Conservation (phyloP, 2,888 invertebrate species). For the Hylaea fasciaria region DNA sequence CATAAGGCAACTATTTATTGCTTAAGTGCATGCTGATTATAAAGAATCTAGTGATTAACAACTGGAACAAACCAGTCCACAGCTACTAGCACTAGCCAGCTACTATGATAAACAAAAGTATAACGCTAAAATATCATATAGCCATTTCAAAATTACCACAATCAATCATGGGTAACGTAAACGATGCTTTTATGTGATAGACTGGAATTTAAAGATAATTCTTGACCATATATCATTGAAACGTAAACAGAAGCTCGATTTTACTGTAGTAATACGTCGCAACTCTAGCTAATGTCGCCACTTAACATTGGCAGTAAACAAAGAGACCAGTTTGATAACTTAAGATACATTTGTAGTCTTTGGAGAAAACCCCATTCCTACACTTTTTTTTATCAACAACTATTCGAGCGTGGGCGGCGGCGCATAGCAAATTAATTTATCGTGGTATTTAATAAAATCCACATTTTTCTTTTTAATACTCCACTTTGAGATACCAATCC, state of each 20-base stretch:
- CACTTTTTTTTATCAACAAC: slow-evolving; percentile 22
- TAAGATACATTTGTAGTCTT: slow-evolving; percentile 18
- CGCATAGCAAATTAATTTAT: slow-evolving; percentile 19
- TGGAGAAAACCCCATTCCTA: slow-evolving; percentile 22
- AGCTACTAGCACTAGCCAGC: no score
- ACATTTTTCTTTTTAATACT: slow-evolving; percentile 25
- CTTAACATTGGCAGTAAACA: slow-evolving; percentile 29
- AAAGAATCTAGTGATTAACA: no score
- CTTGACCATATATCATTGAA: slow-evolving; percentile 11
- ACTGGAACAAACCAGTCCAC: no score
- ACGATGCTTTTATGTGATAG: slow-evolving; percentile 21
- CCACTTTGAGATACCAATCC: slow-evolving; percentile 16
- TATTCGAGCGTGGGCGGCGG: slow-evolving; percentile 34
- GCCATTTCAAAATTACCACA: slow-evolving; percentile 24
- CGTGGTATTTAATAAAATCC: slow-evolving; percentile 17
- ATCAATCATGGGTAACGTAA: slow-evolving; percentile 29
- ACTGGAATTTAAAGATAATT: slow-evolving; percentile 26
- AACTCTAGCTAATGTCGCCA: slow-evolving; percentile 20
- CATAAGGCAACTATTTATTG: no score
- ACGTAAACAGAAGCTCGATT: slow-evolving; percentile 8
- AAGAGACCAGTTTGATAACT: slow-evolving; percentile 26
- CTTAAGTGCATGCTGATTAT: no score
- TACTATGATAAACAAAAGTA: no score
- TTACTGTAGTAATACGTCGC: slow-evolving; percentile 10
- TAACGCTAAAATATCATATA: not conserved